phyloP scores from a whole-genome alignment of 2,888 invertebrate genomes.

The Drosophila austrosaltans region DNA sequence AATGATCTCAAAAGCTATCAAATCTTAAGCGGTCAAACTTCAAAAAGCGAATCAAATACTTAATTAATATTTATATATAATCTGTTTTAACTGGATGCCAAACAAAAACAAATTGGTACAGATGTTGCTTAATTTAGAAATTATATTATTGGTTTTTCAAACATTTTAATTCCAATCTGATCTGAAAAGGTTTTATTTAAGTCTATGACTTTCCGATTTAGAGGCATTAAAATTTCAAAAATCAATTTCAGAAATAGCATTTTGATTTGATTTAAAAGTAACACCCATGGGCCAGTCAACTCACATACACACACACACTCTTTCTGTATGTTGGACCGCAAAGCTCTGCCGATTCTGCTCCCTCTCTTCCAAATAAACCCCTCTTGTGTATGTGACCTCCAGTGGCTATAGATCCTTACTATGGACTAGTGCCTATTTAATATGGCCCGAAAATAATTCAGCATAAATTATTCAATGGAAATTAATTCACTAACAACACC shows the following conservation, averaged over 20 bases:
- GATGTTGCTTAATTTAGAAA: too few species aligned
- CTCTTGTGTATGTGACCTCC: conserved; percentile 1
- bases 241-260: conserved; percentile 76
- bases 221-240: conserved; percentile 73
- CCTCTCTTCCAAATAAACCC: neutral
- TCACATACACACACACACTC: conserved; percentile 8
- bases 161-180: neutral
- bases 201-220: neutral
- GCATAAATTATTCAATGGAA: conserved; percentile 79
- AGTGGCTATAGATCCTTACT: neutral
- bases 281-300: conserved; percentile 49
- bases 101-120: too few species aligned
- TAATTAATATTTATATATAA: too few species aligned
- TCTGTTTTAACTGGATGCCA: too few species aligned
- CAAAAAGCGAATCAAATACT: too few species aligned
- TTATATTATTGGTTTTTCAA: too few species aligned
- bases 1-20: too few species aligned
- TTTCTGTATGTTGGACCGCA: neutral
- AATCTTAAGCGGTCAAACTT: too few species aligned
- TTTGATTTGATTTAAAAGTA: conserved; percentile 76
- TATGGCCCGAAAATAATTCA: conserved; percentile 73
- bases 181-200: neutral
- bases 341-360: conserved; percentile 4
- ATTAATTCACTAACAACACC: conserved; percentile 79
- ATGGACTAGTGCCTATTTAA: conserved; percentile 60